phyloP scores from a whole-genome alignment of 2,113 vertebrate genomes.

The Erythrocercus mccallii region DNA sequence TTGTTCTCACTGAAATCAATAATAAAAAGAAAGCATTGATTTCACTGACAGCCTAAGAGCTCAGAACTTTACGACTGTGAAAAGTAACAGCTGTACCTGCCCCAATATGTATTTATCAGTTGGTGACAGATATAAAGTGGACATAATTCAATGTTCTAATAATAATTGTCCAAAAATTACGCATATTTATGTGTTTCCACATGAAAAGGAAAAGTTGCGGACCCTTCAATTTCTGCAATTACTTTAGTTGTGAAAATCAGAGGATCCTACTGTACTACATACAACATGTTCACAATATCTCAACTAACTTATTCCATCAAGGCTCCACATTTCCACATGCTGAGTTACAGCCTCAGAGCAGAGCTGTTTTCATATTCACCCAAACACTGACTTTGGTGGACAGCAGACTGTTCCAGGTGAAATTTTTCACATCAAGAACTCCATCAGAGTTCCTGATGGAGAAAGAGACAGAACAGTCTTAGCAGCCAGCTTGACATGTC shows the following conservation, averaged over 20 bases:
- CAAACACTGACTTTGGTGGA: not conserved
- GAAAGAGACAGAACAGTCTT: not conserved
- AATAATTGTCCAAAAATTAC: not conserved
- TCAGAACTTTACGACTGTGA: slow-evolving; percentile 25
- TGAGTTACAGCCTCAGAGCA: not conserved
- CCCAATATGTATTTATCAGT: not conserved
- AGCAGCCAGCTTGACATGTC: not conserved
- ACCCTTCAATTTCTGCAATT: not conserved
- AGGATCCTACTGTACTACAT: not conserved
- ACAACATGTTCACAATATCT: not conserved
- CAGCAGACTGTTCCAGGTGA: not conserved
- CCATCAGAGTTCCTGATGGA: not conserved
- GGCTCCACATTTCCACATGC: not conserved
- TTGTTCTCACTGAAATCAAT: slow-evolving; percentile 31
- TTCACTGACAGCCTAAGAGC: slow-evolving; percentile 21
- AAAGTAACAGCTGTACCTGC: not conserved
- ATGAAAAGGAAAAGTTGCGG: not conserved
- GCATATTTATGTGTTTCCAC: not conserved
- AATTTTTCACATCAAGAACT: not conserved
- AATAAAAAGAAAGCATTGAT: slow-evolving; percentile 34
- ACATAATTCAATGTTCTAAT: not conserved
- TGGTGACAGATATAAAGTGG: not conserved
- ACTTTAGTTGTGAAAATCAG: not conserved
- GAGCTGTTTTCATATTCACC: not conserved
- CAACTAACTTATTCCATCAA: not conserved